Evolutionary conservation across 2,888 invertebrate genomes (phyloP).

Genomic region (Petrolisthes manimaculis): DNA sequence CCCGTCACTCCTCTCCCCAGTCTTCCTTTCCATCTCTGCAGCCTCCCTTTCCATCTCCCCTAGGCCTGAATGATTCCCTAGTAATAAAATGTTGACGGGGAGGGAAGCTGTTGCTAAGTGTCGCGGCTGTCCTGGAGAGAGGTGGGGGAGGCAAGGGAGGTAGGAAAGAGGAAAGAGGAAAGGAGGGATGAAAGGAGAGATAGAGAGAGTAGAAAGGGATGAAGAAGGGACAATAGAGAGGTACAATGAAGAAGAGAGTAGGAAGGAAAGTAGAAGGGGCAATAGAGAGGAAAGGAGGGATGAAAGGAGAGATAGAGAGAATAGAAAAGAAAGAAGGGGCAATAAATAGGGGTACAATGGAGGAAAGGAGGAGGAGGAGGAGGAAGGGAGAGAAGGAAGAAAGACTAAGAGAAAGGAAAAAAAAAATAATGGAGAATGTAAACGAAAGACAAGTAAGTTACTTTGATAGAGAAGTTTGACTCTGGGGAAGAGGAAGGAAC

Average conservation of each 20-base stretch:
- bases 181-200: neutral
- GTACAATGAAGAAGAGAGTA: neutral
- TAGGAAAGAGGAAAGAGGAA: neutral
- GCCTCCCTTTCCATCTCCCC: neutral
- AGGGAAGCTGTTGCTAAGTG: constrained; percentile 49
- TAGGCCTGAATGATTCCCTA: constrained; percentile 26
- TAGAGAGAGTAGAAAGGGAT: neutral
- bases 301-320: constrained; percentile 8
- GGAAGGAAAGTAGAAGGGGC: neutral
- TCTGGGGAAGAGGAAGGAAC: too few relatives aligned
- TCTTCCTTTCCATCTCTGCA: neutral
- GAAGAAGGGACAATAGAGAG: neutral
- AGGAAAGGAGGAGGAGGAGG: neutral
- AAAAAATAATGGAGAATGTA: neutral
- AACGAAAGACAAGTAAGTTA: neutral
- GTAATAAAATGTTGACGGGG: constrained; percentile 51
- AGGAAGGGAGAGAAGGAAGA: constrained; percentile 1
- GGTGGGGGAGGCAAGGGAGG: neutral
- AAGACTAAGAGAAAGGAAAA: neutral
- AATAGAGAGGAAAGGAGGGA: neutral
- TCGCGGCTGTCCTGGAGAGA: neutral
- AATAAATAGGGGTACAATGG: neutral
- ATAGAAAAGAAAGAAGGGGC: neutral
- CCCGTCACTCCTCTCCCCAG: neutral
- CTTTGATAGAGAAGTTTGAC: neutral